phyloP scores from a whole-genome alignment of 2,113 vertebrate species.

The Dolichotis patagonum region DNA sequence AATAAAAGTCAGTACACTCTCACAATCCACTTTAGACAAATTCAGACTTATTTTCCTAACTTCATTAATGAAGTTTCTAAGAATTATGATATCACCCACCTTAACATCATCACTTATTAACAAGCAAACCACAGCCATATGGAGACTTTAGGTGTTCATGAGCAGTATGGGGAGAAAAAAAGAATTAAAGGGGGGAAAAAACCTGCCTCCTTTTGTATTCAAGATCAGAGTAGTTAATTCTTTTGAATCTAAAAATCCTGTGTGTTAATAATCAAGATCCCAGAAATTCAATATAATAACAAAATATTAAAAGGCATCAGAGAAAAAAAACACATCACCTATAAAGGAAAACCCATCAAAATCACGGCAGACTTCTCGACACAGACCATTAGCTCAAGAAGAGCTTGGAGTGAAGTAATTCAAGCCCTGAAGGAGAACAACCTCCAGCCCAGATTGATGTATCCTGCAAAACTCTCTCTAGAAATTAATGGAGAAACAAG shows the following conservation, averaged over 20 bases:
- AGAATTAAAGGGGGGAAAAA: not conserved
- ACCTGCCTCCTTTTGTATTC: conserved; percentile 1
- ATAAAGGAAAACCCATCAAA: no score
- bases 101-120: not conserved
- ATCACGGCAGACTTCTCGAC: no score
- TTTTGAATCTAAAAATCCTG: conserved; percentile 26
- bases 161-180: fast-evolving
- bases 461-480: no score
- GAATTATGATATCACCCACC: not conserved
- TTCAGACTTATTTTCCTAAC: conserved; percentile 3
- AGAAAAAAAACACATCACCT: no score
- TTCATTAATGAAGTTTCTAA: not conserved
- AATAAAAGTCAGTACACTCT: not conserved
- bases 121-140: not conserved
- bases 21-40: not conserved
- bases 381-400: no score
- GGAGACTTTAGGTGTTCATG: not conserved
- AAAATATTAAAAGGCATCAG: no score
- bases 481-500: no score
- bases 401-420: no score
- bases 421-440: no score
- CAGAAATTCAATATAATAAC: no score
- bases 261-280: no score
- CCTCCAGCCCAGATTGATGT: no score
- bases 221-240: conserved; percentile 39